Conservation (phyloP, 2,888 invertebrate genomes). For the Agrenia bidenticulata region DNA sequence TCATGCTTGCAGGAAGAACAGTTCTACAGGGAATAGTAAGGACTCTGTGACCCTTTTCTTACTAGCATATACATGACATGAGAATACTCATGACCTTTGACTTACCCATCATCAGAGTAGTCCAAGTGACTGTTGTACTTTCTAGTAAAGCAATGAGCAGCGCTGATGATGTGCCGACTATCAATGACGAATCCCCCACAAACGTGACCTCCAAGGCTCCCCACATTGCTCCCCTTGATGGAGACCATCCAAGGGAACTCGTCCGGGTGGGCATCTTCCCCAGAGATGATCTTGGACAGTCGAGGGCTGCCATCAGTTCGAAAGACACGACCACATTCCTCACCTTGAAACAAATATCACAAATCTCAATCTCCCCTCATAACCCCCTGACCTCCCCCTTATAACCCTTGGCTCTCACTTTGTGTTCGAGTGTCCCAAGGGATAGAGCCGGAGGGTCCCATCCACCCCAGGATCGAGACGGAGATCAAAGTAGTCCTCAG, state of each 20-base stretch:
- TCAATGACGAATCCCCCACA: constrained; percentile 44
- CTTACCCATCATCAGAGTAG: constrained; percentile 27
- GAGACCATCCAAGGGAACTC: constrained; percentile 47
- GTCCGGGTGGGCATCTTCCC: constrained; percentile 24
- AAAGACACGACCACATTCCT: background rate
- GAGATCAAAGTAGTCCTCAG: too few species aligned
- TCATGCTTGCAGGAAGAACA: constrained; percentile 21
- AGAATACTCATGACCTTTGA: too few species aligned
- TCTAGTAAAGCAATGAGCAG: constrained; percentile 26
- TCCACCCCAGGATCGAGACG: too few species aligned
- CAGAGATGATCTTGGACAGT: constrained; percentile 11
- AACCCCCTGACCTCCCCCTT: too few species aligned
- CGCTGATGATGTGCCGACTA: constrained; percentile 25
- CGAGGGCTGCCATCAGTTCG: background rate
- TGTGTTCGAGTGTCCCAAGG: background rate
- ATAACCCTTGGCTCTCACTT: background rate
- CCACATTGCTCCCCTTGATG: constrained; percentile 25
- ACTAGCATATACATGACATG: too few species aligned
- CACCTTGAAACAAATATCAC: background rate
- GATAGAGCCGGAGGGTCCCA: background rate
- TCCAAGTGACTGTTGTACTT: constrained; percentile 19
- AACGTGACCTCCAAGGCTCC: constrained; percentile 28
- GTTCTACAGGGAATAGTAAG: constrained; percentile 11
- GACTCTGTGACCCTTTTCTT: too few species aligned
- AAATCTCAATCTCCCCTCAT: too few species aligned